Conservation (phyloP, 2,888 invertebrate species). For the Drosophila koepferae region DNA sequence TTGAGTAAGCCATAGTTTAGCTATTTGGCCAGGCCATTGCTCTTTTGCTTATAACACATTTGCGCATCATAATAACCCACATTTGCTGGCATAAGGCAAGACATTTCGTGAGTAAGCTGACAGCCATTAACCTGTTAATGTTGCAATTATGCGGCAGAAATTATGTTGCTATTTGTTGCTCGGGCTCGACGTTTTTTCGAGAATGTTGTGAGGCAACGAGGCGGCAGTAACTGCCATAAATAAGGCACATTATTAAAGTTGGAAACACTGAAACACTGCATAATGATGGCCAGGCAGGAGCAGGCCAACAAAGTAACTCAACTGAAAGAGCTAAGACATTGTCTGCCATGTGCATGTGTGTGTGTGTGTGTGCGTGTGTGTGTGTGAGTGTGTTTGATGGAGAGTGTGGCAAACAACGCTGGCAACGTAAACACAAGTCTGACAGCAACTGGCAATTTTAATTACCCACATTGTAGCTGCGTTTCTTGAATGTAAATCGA, state of each 20-base stretch:
- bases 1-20: slow-evolving; percentile 8
- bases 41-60: slow-evolving; percentile 70
- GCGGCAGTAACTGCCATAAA: slow-evolving; percentile 45
- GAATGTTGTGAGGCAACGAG: slow-evolving; percentile 26
- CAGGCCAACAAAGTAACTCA: slow-evolving; percentile 39
- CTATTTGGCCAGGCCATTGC: slow-evolving; percentile 35
- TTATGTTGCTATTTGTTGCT: slow-evolving; percentile 57
- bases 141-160: slow-evolving; percentile 76
- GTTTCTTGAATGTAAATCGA: slow-evolving; percentile 54
- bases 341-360: slow-evolving; percentile 7
- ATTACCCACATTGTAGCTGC: slow-evolving; percentile 73
- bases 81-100: slow-evolving; percentile 29
- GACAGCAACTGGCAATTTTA: slow-evolving; percentile 63
- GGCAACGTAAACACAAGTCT: slow-evolving; percentile 60
- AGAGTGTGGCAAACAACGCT: slow-evolving; percentile 38
- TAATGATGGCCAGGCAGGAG: slow-evolving; percentile 33
- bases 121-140: slow-evolving; percentile 77
- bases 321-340: slow-evolving; percentile 27
- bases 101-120: slow-evolving; percentile 42
- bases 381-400: slow-evolving; percentile 21
- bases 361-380: slow-evolving; percentile 2
- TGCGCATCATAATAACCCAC: slow-evolving; percentile 68
- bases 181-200: not conserved
- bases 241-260: slow-evolving; percentile 65
- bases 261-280: slow-evolving; percentile 47